These are phyloP conservation scores for Lates japonicus DNA, from an alignment of 2,797 vertebrate genomes.

Conservation along the genomic window DNA sequence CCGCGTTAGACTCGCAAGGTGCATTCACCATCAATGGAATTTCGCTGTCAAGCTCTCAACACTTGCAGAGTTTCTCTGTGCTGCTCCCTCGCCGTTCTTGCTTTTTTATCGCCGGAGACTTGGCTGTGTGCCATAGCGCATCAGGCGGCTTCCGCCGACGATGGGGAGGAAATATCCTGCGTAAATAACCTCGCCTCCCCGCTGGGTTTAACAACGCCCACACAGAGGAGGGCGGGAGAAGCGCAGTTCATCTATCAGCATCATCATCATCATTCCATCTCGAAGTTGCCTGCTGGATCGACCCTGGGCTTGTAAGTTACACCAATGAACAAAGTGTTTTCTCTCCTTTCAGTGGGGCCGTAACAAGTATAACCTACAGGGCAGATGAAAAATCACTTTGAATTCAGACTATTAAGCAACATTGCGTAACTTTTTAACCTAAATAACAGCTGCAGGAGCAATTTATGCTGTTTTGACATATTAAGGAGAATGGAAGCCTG, in stretches of 20 bases:
- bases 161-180: slow-evolving; percentile 72
- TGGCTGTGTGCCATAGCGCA: slow-evolving; percentile 68
- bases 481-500: too few species aligned
- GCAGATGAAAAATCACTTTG: background rate
- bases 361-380: background rate
- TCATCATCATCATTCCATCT: slow-evolving; percentile 33
- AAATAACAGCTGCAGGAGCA: too few species aligned
- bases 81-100: slow-evolving; percentile 46
- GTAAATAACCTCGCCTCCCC: slow-evolving; percentile 62
- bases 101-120: slow-evolving; percentile 76
- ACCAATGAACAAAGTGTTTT: slow-evolving; percentile 13
- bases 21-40: slow-evolving; percentile 46
- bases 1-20: slow-evolving; percentile 57
- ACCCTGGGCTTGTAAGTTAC: slow-evolving; percentile 39
- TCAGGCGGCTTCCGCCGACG: slow-evolving; percentile 59
- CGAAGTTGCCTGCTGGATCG: too few species aligned
- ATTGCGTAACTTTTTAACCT: too few species aligned
- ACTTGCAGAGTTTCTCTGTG: slow-evolving; percentile 45
- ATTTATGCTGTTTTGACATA: too few species aligned
- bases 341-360: background rate
- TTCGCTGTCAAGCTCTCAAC: slow-evolving; percentile 46
- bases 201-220: slow-evolving; percentile 72
- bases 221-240: slow-evolving; percentile 56
- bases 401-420: too few species aligned
- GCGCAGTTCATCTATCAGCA: slow-evolving; percentile 39